phyloP scores from a whole-genome alignment of 2,113 vertebrate genomes.

The Cichladusa arquata region DNA sequence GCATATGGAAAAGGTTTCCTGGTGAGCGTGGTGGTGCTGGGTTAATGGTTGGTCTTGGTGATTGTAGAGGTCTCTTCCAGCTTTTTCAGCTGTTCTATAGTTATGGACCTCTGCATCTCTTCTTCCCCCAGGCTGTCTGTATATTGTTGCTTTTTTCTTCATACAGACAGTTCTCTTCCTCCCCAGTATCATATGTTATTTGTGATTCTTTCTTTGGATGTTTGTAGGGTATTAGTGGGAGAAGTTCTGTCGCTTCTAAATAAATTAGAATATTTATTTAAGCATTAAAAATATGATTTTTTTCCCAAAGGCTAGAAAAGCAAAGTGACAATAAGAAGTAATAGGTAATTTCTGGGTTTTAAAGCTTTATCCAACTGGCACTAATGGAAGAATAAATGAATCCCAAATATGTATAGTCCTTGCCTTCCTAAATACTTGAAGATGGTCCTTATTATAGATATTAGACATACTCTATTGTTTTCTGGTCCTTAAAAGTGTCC shows the following conservation, averaged over 20 bases:
- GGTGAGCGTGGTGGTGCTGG: not conserved
- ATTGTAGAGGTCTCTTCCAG: not conserved
- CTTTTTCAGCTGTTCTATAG: not conserved
- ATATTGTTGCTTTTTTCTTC: not conserved
- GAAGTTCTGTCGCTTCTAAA: not conserved
- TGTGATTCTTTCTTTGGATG: not conserved
- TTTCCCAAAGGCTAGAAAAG: not conserved
- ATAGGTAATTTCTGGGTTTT: not conserved
- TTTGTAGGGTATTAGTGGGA: not conserved
- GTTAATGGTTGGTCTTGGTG: not conserved
- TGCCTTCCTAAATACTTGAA: not conserved
- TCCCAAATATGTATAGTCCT: rapidly evolving
- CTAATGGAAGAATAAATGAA: not conserved
- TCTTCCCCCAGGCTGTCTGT: not conserved
- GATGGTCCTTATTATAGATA: not conserved
- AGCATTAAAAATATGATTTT: not conserved
- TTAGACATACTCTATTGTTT: not conserved
- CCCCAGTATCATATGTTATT: not conserved
- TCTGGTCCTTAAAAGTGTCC: not conserved
- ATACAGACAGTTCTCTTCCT: not conserved
- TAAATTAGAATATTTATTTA: not conserved
- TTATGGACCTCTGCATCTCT: not conserved
- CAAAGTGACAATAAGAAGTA: not conserved
- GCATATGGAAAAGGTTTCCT: not conserved
- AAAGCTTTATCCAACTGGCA: not conserved